Conservation (phyloP, 2,888 invertebrate species). For the Tachystola acroxantha region DNA sequence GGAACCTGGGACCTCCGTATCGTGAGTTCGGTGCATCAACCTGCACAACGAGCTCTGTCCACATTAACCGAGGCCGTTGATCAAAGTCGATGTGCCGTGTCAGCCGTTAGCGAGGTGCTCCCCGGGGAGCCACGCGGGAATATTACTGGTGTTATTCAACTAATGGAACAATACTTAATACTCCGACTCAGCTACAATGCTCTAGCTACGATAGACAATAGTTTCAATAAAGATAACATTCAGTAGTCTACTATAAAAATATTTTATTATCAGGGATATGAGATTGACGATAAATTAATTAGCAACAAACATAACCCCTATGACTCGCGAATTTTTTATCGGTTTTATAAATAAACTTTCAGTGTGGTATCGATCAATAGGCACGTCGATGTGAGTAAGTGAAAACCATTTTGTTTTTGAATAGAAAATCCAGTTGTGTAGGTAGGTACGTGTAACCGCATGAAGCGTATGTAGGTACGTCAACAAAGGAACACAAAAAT, state of each 20-base stretch:
- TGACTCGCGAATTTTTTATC: no score
- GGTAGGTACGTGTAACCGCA: no score
- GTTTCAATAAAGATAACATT: no score
- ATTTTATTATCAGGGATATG: no score
- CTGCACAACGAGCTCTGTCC: neutral
- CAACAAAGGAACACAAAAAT: conserved; percentile 8
- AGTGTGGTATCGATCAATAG: neutral
- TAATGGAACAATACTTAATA: neutral
- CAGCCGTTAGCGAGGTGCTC: conserved; percentile 1
- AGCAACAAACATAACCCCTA: no score
- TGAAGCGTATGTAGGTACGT: conserved; percentile 3
- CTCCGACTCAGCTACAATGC: no score
- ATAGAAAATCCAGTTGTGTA: neutral
- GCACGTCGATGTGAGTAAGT: neutral
- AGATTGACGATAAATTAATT: no score
- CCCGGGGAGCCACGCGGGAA: neutral
- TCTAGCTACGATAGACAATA: no score
- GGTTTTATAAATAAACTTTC: no score
- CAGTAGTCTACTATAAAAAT: no score
- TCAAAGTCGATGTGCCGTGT: conserved; percentile 3
- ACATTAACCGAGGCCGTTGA: conserved; percentile 1
- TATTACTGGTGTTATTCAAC: neutral
- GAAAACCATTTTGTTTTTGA: neutral
- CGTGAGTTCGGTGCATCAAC: neutral
- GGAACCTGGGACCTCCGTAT: neutral